These are phyloP conservation scores for Pituophis catenifer DNA, from an alignment of 2,113 vertebrate genomes.

Conservation along the genomic window DNA sequence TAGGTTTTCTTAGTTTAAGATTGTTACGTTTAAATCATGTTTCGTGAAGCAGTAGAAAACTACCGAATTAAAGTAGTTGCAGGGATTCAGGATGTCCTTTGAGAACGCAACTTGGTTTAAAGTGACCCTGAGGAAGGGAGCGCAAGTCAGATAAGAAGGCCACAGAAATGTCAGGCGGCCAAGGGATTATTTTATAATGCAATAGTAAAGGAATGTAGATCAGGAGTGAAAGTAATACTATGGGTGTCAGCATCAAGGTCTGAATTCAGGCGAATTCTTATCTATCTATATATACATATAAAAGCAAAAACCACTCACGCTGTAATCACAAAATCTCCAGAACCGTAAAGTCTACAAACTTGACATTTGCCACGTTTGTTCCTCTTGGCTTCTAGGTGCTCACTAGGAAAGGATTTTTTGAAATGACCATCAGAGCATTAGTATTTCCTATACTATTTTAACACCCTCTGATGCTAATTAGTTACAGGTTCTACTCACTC, in stretches of 20 bases:
- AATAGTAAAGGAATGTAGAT: background rate
- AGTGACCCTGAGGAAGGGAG: background rate
- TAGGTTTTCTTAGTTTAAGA: background rate
- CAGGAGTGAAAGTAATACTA: background rate
- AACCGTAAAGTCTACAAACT: too few relatives aligned
- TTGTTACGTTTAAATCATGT: background rate
- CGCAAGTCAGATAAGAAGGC: background rate
- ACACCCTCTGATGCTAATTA: too few relatives aligned
- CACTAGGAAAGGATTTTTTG: too few relatives aligned
- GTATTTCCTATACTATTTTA: too few relatives aligned
- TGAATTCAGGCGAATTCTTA: background rate
- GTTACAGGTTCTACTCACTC: too few relatives aligned
- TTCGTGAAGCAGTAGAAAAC: background rate
- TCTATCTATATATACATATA: too few relatives aligned
- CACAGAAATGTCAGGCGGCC: background rate
- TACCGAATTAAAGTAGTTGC: background rate
- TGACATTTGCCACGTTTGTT: too few relatives aligned
- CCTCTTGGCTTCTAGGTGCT: too few relatives aligned
- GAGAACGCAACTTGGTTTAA: background rate
- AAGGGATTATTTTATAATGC: background rate
- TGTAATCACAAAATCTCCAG: too few relatives aligned
- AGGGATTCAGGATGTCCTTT: background rate
- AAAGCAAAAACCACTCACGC: too few relatives aligned
- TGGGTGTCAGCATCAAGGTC: background rate
- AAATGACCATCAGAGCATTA: too few relatives aligned